Conservation (phyloP, 2,797 vertebrate species). For the Bovichtus variegatus region DNA sequence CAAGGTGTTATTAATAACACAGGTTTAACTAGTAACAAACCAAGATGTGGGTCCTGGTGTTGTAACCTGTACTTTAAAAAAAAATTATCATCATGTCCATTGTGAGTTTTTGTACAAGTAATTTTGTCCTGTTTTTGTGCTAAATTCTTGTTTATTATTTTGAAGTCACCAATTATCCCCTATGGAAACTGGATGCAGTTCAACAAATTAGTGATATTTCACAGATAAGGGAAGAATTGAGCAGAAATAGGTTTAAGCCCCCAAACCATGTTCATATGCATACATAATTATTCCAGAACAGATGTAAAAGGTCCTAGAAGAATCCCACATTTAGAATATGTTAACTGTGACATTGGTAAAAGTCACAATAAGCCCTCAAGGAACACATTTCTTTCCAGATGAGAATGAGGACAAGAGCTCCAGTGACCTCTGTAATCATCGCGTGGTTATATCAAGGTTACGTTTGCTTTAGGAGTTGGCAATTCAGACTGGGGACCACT, state of each 20-base stretch:
- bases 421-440: conserved; percentile 74
- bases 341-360: conserved; percentile 77
- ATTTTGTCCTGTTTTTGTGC: not conserved
- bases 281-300: conserved; percentile 46
- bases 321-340: conserved; percentile 59
- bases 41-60: not conserved
- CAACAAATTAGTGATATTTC: not conserved
- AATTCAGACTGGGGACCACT: conserved; percentile 63
- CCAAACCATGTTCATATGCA: conserved; percentile 23
- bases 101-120: not conserved
- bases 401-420: conserved; percentile 73
- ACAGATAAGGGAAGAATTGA: not conserved
- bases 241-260: conserved; percentile 18
- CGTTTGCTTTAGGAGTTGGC: conserved; percentile 76
- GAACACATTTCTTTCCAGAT: conserved; percentile 37
- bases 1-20: not conserved
- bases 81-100: not conserved
- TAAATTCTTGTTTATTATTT: not conserved
- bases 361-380: conserved; percentile 74
- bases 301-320: conserved; percentile 38
- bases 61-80: not conserved
- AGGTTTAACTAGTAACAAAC: not conserved
- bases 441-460: conserved; percentile 69
- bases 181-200: not conserved
- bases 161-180: not conserved